Evolutionary conservation across 2,797 vertebrate genomes (phyloP).

Genomic region (Enteromius treurensis): DNA sequence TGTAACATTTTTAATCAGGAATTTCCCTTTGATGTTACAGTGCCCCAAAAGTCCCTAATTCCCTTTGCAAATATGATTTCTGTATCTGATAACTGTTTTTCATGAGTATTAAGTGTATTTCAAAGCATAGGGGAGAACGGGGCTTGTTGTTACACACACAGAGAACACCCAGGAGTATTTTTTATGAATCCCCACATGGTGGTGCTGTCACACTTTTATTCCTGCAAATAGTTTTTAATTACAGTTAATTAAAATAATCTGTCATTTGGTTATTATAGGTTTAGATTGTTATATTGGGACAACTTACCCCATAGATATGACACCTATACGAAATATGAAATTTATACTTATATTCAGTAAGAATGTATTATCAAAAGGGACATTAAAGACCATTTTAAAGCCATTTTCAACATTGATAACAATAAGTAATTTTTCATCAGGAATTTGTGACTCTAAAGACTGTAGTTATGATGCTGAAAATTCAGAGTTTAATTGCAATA

Average conservation of each 20-base stretch:
- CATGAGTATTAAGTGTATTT: neutral
- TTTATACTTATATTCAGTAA: neutral
- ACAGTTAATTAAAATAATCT: neutral
- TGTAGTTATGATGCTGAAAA: neutral
- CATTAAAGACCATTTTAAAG: no score
- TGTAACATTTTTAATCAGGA: conserved; percentile 38
- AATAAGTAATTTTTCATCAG: neutral
- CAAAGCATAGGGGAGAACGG: neutral
- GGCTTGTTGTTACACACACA: neutral
- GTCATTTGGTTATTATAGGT: neutral
- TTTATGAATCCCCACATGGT: neutral
- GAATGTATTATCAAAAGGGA: neutral
- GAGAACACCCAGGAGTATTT: no score
- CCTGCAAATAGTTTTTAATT: neutral
- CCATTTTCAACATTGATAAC: neutral
- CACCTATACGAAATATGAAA: neutral
- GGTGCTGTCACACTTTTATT: neutral
- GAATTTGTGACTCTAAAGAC: neutral
- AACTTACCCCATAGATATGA: neutral
- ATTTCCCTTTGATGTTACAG: neutral
- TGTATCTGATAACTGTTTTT: neutral
- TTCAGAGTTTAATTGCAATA: neutral
- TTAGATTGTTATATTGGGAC: neutral
- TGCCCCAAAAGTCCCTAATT: neutral
- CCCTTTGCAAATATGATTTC: neutral